phyloP scores from a whole-genome alignment of 2,113 vertebrate genomes.

The Rattus norvegicus region GRCr8 NC_086021.1:84093501-84094000 shows the following conservation, averaged over 20 bases:
- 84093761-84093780: neutral
- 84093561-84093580: neutral
- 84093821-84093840: neutral
- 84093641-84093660: neutral
- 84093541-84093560: neutral
- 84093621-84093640: neutral
- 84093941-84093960: neutral
- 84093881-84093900: neutral
- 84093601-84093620: neutral
- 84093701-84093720: slow-evolving; percentile 39
- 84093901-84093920: neutral
- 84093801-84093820: neutral
- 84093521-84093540: neutral
- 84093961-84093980: neutral
- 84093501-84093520: neutral
- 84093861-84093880: neutral
- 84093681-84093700: neutral
- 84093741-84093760: slow-evolving; percentile 6
- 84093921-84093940: neutral
- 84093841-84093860: neutral
- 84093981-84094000: slow-evolving; percentile 14
- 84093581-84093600: slow-evolving; percentile 4
- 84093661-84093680: neutral
- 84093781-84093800: neutral
- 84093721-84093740: neutral